Evolutionary conservation across 2,113 vertebrate species (phyloP), one percentile per base, ranked within the genome.

Genomic region (Asarcornis scutulata): DNA sequence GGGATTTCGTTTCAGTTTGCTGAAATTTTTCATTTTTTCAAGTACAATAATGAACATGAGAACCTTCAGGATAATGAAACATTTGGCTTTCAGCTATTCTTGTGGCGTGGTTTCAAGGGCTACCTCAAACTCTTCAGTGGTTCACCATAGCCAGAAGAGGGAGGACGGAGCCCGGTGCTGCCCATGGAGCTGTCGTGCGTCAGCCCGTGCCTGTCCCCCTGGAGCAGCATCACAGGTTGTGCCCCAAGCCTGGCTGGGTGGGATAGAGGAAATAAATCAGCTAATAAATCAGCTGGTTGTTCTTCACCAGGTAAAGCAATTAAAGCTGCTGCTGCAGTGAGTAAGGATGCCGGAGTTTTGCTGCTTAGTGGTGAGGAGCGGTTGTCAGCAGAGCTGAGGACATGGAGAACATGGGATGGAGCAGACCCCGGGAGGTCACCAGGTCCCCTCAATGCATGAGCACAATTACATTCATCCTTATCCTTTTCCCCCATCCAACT

Each of bases 401-500:
- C 1, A 1, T 31, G 72, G 59, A n/a, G 66, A 11, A 6, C 0
- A 1, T 6, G 17, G 48, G 13, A 17, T 75, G 44, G 64, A 60
- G 69, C 17, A 29, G 32, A 27, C 53, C 17, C 31, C n/a, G 8
- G 66, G 32, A 78, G 34, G 36, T 50, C 81, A 25, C 50, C 58
- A 58, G 60, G 36, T 42, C 46, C 34, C 48, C 17, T 48, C 17
- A 66, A 44, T 42, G 44, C 29, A 1, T 29, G 44, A 74, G 12
- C 69, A 38, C 42, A 13, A 0, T 46, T 16, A 3, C 21, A 1
- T 58, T 31, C 11, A 16, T 40, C 79, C n/a, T n/a, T 1, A 9
- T 53, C 23, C 13, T 58, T 74, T 29, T 44, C 15, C 36, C 34
- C 55, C n/a, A 13, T 55, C 14, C 75, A 56, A 22, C 52, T 46